phyloP scores from a whole-genome alignment of 1,140 invertebrate species.

The Papilio dardanus region DNA sequence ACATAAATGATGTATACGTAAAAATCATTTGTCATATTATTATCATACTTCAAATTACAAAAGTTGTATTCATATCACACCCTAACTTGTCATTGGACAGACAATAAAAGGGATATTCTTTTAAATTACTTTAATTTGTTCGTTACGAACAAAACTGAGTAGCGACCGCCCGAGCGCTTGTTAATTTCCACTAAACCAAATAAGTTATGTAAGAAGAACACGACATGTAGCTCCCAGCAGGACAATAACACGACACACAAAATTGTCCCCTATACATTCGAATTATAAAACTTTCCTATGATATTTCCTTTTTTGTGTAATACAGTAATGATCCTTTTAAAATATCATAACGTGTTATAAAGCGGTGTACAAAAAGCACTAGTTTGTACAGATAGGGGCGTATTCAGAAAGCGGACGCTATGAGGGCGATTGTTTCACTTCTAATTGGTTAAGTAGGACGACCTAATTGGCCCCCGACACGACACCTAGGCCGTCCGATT shows the following conservation, averaged over 20 bases:
- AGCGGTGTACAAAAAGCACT: slow-evolving; percentile 67
- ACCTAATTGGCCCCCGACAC: slow-evolving; percentile 72
- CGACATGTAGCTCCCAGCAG: slow-evolving; percentile 59
- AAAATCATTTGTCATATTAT: background rate
- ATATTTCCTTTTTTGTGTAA: slow-evolving; percentile 71
- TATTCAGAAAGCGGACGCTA: slow-evolving; percentile 65
- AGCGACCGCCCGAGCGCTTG: slow-evolving; percentile 50
- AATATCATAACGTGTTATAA: slow-evolving; percentile 72
- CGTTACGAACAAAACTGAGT: slow-evolving; percentile 48
- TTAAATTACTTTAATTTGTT: slow-evolving; percentile 59
- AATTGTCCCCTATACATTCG: slow-evolving; percentile 74
- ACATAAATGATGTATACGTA: slow-evolving; percentile 10
- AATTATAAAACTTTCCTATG: slow-evolving; percentile 54
- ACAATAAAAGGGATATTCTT: slow-evolving; percentile 50
- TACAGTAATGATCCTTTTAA: slow-evolving; percentile 75
- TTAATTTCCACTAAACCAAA: slow-evolving; percentile 49
- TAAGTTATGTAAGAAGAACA: slow-evolving; percentile 63
- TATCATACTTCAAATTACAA: slow-evolving; percentile 1
- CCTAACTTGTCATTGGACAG: slow-evolving; percentile 30
- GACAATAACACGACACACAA: slow-evolving; percentile 71
- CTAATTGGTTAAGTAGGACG: slow-evolving; percentile 78
- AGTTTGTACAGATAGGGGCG: slow-evolving; percentile 73
- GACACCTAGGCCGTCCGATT: slow-evolving; percentile 50
- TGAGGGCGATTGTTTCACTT: slow-evolving; percentile 79
- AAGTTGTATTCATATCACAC: slow-evolving; percentile 15